A percentile compares a stretch with the other conserved stretches of the same genome.
phyloP scores from a whole-genome alignment of 2,797 vertebrate genomes.

The Caiman crocodilus region DNA sequence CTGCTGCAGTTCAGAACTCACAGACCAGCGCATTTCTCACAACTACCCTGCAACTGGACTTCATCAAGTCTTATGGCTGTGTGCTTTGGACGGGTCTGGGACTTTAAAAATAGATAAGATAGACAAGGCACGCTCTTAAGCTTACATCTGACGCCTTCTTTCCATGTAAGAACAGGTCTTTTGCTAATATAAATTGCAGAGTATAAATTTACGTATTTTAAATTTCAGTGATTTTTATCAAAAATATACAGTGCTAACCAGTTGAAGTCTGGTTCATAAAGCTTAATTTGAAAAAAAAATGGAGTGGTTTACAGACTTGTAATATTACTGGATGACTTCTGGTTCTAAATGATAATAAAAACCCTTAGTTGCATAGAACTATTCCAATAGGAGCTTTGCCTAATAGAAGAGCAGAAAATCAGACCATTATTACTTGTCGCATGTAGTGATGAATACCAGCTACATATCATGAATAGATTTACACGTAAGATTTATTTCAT shows the following conservation, averaged over 20 bases:
- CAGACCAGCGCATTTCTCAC: not conserved
- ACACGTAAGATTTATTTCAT: not conserved
- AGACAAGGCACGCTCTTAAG: not conserved
- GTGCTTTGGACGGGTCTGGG: no score
- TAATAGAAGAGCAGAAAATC: not conserved
- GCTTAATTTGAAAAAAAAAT: not conserved
- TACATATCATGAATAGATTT: not conserved
- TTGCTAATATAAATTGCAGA: no score
- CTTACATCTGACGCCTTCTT: not conserved
- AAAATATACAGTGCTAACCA: not conserved
- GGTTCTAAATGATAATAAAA: not conserved
- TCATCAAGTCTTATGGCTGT: not conserved
- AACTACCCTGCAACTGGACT: not conserved
- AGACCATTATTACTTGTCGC: not conserved
- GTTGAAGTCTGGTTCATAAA: not conserved
- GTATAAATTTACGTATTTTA: no score
- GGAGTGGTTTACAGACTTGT: not conserved
- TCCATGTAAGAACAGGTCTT: no score
- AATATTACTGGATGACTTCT: not conserved
- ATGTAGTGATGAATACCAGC: not conserved
- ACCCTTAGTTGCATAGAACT: not conserved
- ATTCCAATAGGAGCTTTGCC: not conserved
- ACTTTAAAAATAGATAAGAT: not conserved
- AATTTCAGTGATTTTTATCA: not conserved
- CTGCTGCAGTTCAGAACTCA: not conserved